Conservation (phyloP, 2,113 vertebrate genomes). For the Toxotes chatareus region DNA sequence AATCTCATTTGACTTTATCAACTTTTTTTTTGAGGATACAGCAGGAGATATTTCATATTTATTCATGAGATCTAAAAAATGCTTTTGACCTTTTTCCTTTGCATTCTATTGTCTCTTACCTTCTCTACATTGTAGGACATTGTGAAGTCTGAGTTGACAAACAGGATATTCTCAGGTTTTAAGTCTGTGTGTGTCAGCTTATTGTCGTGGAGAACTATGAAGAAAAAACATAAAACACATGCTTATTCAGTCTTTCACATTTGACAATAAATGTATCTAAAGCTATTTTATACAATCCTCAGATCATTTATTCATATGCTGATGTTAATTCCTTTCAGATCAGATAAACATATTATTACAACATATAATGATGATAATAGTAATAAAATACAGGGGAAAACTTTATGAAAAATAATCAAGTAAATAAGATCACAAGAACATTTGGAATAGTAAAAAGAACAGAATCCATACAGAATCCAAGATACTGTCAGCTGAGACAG, state of each 20-base stretch:
- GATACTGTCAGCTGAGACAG: background rate
- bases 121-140: conserved; percentile 94
- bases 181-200: conserved; percentile 98
- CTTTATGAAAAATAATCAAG: background rate
- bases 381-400: background rate
- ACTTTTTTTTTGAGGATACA: too few species aligned
- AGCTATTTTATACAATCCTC: background rate
- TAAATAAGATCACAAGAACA: background rate
- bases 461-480: background rate
- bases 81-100: background rate
- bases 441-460: background rate
- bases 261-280: background rate
- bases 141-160: conserved; percentile 95
- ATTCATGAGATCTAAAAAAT: background rate
- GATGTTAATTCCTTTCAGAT: background rate
- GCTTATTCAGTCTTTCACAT: background rate
- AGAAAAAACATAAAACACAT: background rate
- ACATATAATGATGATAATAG: background rate
- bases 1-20: too few species aligned
- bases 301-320: background rate
- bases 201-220: conserved; percentile 94
- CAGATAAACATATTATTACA: background rate
- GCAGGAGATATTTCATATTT: background rate
- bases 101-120: conserved; percentile 79
- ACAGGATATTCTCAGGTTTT: conserved; percentile 98